phyloP scores from a whole-genome alignment of 2,888 invertebrate species.

The Tiliacea aurago region DNA sequence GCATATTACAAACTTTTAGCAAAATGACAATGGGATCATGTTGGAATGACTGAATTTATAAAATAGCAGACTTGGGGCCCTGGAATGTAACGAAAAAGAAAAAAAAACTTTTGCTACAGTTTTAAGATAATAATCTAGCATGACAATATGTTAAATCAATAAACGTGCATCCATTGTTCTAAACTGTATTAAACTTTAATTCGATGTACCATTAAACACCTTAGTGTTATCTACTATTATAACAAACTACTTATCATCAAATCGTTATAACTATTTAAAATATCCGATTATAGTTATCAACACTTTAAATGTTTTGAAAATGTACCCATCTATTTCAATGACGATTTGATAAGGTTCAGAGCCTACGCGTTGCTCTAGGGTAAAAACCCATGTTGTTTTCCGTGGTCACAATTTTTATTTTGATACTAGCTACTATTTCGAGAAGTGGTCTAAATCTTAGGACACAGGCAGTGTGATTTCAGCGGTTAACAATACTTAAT shows the following conservation, averaged over 20 bases:
- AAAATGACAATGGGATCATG: too few relatives aligned
- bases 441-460: neutral
- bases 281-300: neutral
- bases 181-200: too few relatives aligned
- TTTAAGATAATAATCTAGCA: too few relatives aligned
- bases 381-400: neutral
- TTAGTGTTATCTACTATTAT: too few relatives aligned
- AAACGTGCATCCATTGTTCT: too few relatives aligned
- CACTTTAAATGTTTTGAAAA: conserved; percentile 37
- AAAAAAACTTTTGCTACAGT: too few relatives aligned
- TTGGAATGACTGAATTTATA: too few relatives aligned
- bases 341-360: conserved; percentile 22
- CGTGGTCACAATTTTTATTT: neutral
- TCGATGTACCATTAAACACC: too few relatives aligned
- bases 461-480: neutral
- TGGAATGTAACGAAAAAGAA: too few relatives aligned
- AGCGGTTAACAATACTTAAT: neutral
- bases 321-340: conserved; percentile 16
- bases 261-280: neutral
- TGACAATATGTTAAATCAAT: too few relatives aligned
- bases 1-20: too few relatives aligned
- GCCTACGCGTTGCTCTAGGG: conserved; percentile 8
- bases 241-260: neutral
- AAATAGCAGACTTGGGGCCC: too few relatives aligned
- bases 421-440: neutral